A percentile compares a stretch with the other conserved stretches of the same genome.
These are phyloP conservation scores for Rhinogobius similis DNA, from an alignment of 2,113 vertebrate species.

Conservation along the genomic window DNA sequence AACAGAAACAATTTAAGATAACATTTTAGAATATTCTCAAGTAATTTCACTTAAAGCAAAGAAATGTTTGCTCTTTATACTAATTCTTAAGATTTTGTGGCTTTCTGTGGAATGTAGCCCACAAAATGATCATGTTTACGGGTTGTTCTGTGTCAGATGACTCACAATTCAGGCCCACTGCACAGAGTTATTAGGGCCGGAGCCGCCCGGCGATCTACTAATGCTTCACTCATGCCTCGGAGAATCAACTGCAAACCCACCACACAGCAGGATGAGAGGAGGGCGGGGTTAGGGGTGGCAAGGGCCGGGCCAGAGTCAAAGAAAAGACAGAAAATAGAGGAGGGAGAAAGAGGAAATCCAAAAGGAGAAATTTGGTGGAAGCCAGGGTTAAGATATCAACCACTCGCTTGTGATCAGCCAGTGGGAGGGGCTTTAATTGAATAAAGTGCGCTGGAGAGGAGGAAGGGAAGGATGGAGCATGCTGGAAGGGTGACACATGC, in stretches of 20 bases:
- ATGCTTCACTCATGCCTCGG: conserved; percentile 98
- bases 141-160: conserved; percentile 80
- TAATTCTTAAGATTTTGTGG: neutral
- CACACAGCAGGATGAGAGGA: conserved; percentile 86
- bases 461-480: conserved; percentile 34
- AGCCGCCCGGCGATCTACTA: conserved; percentile 99
- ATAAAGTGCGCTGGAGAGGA: conserved; percentile 31
- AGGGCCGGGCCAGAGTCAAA: conserved; percentile 27
- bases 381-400: conserved; percentile 35
- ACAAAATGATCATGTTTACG: conserved; percentile 50
- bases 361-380: conserved; percentile 34
- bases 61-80: neutral
- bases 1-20: conserved; percentile 30
- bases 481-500: conserved; percentile 34
- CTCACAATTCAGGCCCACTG: conserved; percentile 99
- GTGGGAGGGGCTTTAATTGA: conserved; percentile 50
- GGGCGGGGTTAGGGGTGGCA: conserved; percentile 38
- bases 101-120: conserved; percentile 63
- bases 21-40: neutral
- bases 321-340: conserved; percentile 27
- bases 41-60: neutral
- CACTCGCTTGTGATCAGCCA: conserved; percentile 31
- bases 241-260: conserved; percentile 98
- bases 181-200: conserved; percentile 99
- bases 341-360: conserved; percentile 12